These are phyloP conservation scores for Apostichopus leukothele DNA, from an alignment of 53 echinoderm and acorn worm species.

Conservation along the genomic window DNA sequence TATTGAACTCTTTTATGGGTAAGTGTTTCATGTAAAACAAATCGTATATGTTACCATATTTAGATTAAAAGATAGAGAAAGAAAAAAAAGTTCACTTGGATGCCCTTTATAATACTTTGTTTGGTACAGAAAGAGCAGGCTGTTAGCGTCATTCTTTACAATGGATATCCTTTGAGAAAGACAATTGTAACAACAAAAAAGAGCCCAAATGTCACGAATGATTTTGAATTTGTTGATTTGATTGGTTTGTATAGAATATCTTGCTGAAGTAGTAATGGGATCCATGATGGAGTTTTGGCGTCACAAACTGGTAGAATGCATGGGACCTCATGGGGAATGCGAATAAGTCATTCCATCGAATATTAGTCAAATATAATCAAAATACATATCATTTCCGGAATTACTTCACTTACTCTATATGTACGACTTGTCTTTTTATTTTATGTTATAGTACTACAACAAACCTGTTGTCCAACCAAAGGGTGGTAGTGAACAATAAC, in stretches of 20 bases:
- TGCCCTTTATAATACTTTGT: not conserved
- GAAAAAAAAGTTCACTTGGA: not conserved
- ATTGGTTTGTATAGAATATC: not conserved
- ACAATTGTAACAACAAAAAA: not conserved
- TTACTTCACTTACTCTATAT: too few species aligned
- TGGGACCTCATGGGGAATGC: not conserved
- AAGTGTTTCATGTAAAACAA: not conserved
- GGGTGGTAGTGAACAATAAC: not conserved
- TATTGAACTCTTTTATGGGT: conserved; percentile 2
- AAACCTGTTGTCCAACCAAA: not conserved
- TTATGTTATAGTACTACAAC: not conserved
- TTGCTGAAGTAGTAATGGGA: not conserved
- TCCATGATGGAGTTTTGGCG: not conserved
- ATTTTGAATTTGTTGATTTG: too few species aligned
- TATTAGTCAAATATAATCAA: not conserved
- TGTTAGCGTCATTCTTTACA: not conserved
- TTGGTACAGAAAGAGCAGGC: not conserved
- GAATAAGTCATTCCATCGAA: not conserved
- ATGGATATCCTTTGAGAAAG: not conserved
- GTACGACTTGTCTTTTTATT: not conserved
- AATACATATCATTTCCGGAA: not conserved
- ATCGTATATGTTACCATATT: too few species aligned
- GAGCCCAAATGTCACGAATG: too few species aligned
- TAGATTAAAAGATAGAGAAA: not conserved
- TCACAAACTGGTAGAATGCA: not conserved